Percentiles rank a stretch among this genome's conserved stretches.
Conservation (phyloP, 2,888 invertebrate genomes). For the Melinaea menophilus region DNA sequence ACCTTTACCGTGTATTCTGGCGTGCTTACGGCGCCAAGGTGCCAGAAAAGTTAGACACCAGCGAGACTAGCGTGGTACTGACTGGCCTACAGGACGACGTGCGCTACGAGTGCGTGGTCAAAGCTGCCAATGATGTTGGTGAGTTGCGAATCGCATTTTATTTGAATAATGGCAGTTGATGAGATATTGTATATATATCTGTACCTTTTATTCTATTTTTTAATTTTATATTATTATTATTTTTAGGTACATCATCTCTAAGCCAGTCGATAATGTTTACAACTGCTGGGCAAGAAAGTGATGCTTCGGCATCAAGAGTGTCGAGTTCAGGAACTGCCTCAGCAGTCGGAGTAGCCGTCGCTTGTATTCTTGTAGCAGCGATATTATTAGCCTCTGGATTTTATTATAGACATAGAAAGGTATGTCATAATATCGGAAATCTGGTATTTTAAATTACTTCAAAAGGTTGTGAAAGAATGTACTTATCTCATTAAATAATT, state of each 20-base stretch:
- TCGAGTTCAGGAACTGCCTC: slow-evolving; percentile 77
- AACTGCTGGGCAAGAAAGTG: slow-evolving; percentile 84
- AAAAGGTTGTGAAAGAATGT: too few species aligned
- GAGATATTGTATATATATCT: not conserved
- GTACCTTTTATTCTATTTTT: not conserved
- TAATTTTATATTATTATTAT: not conserved
- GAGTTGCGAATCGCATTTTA: slow-evolving; percentile 37
- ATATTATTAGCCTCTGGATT: slow-evolving; percentile 80
- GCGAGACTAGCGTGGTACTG: slow-evolving; percentile 83
- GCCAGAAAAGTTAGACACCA: slow-evolving; percentile 84
- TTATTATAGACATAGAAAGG: slow-evolving; percentile 80
- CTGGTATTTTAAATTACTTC: not conserved
- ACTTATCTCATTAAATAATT: slow-evolving; percentile 1
- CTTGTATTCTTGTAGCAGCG: slow-evolving; percentile 79
- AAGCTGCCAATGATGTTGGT: slow-evolving; percentile 88
- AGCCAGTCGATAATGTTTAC: slow-evolving; percentile 86
- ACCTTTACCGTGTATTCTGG: slow-evolving; percentile 91
- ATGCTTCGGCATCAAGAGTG: slow-evolving; percentile 80
- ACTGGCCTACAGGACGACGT: slow-evolving; percentile 84
- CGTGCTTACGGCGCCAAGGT: slow-evolving; percentile 80
- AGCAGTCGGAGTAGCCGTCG: slow-evolving; percentile 80
- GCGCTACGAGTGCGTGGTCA: slow-evolving; percentile 88
- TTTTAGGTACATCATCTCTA: slow-evolving; percentile 83
- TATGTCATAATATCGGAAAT: slow-evolving; percentile 30
- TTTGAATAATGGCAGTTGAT: not conserved